These are phyloP conservation scores for Pseudoatta argentina DNA, from an alignment of 1,140 invertebrate genomes.

Conservation along the genomic window DNA sequence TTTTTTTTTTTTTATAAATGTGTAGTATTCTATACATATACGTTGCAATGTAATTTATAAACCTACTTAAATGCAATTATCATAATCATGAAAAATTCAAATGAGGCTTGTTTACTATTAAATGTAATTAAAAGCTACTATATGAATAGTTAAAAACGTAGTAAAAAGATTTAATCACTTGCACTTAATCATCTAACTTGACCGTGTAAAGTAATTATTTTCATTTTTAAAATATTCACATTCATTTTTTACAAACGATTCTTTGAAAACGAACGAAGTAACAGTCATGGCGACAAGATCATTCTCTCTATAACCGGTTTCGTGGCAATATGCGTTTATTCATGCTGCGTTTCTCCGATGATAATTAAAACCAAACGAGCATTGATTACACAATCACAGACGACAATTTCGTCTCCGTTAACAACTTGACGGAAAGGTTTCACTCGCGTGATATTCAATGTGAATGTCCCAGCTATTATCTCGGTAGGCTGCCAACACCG, in stretches of 20 bases:
- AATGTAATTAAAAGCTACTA: neutral
- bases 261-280: neutral
- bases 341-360: constrained; percentile 6
- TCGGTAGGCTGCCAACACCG: neutral
- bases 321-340: neutral
- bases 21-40: neutral
- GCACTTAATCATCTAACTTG: neutral
- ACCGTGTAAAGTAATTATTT: neutral
- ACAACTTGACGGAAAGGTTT: constrained; percentile 7
- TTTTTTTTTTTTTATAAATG: constrained; percentile 13
- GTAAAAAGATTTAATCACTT: neutral
- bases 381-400: constrained; percentile 36
- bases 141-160: neutral
- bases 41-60: neutral
- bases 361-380: constrained; percentile 42
- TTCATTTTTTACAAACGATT: neutral
- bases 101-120: neutral
- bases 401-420: constrained; percentile 19
- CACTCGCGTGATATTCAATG: constrained; percentile 16
- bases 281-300: neutral
- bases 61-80: neutral
- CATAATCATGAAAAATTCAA: neutral
- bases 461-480: constrained; percentile 27
- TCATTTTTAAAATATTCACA: neutral
- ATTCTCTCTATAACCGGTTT: constrained; percentile 35